Evolutionary conservation across 2,888 invertebrate genomes (phyloP).

Genomic region (Macropis europaea): DNA sequence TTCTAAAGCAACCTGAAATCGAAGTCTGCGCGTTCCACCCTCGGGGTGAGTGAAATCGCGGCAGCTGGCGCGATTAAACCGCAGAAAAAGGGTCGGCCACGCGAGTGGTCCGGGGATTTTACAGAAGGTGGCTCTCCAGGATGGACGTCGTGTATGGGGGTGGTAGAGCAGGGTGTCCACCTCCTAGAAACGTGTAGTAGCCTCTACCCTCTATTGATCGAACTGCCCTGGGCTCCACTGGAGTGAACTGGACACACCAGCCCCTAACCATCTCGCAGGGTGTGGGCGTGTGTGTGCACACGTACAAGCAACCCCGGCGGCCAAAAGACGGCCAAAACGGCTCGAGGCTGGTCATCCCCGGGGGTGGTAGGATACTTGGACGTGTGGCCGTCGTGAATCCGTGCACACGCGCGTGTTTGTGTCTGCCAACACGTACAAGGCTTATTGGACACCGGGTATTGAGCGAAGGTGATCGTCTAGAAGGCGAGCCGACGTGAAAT

Average conservation of each 20-base stretch:
- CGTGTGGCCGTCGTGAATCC: conserved; percentile 30
- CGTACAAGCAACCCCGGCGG: conserved; percentile 59
- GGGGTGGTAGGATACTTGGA: conserved; percentile 54
- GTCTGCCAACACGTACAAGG: conserved; percentile 33
- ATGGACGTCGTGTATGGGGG: conserved; percentile 43
- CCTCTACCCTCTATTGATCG: conserved; percentile 80
- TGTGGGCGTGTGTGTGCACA: conserved; percentile 23
- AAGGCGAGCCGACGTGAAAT: conserved; percentile 56
- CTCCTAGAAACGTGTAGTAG: conserved; percentile 77
- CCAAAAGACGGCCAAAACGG: conserved; percentile 76
- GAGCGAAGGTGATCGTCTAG: conserved; percentile 71
- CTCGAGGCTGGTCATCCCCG: conserved; percentile 63
- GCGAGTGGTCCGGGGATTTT: conserved; percentile 40
- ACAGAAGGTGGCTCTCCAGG: conserved; percentile 49
- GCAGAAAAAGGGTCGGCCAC: conserved; percentile 19
- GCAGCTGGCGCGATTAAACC: conserved; percentile 31
- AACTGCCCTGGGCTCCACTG: conserved; percentile 78
- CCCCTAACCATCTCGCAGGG: conserved; percentile 70
- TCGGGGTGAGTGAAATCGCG: conserved; percentile 7
- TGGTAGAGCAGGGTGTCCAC: conserved; percentile 73
- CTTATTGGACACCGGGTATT: conserved; percentile 71
- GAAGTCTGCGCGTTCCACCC: neutral
- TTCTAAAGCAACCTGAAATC: neutral
- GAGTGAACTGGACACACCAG: conserved; percentile 78
- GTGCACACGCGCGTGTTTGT: conserved; percentile 14